These are phyloP conservation scores for Gopherus flavomarginatus DNA, from an alignment of 2,113 vertebrate species.

Conservation along the genomic window DNA sequence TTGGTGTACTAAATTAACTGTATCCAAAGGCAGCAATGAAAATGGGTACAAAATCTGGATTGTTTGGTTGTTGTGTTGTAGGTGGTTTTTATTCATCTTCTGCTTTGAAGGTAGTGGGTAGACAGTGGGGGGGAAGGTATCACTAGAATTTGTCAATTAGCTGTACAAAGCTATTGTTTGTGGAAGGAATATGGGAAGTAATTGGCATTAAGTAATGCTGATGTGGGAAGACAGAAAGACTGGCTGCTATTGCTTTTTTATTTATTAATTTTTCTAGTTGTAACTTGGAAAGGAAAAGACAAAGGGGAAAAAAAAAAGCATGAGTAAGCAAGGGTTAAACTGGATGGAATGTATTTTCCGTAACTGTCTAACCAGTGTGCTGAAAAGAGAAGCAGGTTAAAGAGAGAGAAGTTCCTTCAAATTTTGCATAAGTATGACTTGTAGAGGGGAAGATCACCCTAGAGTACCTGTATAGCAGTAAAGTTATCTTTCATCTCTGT, in stretches of 20 bases:
- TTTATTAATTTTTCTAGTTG: not conserved
- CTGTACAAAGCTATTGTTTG: not conserved
- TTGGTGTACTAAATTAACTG: not conserved
- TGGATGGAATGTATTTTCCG: not conserved
- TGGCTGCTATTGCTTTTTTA: not conserved
- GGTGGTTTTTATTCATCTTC: not conserved
- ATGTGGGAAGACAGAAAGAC: not conserved
- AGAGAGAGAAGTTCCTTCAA: not conserved
- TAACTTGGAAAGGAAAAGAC: not conserved
- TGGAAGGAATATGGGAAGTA: not conserved
- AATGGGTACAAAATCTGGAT: not conserved
- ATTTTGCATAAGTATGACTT: not conserved
- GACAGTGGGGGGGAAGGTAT: not conserved
- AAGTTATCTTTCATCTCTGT: slow-evolving; percentile 5
- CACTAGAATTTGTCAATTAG: not conserved
- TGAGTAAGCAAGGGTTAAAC: not conserved
- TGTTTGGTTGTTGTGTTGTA: not conserved
- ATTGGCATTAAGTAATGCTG: not conserved
- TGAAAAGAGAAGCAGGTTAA: not conserved
- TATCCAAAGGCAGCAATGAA: not conserved
- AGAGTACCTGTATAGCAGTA: not conserved
- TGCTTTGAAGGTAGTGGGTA: not conserved
- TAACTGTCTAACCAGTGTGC: not conserved
- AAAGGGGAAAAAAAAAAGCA: not conserved
- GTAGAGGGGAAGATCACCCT: not conserved